Percentiles rank a stretch among this genome's conserved stretches.
These are phyloP conservation scores for Bombylius major DNA, from an alignment of 2,888 invertebrate genomes.

Conservation along the genomic window DNA sequence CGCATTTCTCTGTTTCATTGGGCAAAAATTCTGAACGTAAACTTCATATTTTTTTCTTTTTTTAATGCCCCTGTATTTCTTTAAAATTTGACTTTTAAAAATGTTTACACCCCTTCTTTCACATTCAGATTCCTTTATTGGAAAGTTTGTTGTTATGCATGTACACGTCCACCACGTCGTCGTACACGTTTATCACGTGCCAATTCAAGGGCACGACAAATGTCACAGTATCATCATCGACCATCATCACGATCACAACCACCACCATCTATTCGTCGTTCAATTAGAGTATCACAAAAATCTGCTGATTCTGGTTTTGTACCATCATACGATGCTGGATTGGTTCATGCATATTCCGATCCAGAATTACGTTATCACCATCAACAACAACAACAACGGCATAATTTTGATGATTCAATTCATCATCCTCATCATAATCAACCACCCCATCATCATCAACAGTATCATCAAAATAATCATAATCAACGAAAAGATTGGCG, in stretches of 20 bases:
- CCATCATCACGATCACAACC: slow-evolving; percentile 35
- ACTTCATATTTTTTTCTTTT: too few species aligned
- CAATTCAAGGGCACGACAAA: slow-evolving; percentile 22
- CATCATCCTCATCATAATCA: too few species aligned
- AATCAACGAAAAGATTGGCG: slow-evolving; percentile 9
- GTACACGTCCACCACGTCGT: slow-evolving; percentile 63
- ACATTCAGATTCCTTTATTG: slow-evolving; percentile 69
- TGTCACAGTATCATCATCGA: slow-evolving; percentile 23
- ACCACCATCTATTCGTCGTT: slow-evolving; percentile 40
- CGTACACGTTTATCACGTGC: slow-evolving; percentile 20
- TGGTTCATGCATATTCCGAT: slow-evolving; percentile 57
- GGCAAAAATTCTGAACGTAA: too few species aligned
- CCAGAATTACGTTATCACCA: slow-evolving; percentile 46
- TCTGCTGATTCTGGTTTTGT: slow-evolving; percentile 52
- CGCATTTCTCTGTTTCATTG: too few species aligned
- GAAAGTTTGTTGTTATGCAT: slow-evolving; percentile 83
- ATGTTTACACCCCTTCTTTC: too few species aligned
- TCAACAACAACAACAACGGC: background rate
- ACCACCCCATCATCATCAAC: slow-evolving; percentile 6
- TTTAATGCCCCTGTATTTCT: too few species aligned
- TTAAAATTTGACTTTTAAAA: too few species aligned
- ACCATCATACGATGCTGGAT: slow-evolving; percentile 37
- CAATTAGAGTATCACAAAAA: slow-evolving; percentile 45
- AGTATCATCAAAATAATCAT: slow-evolving; percentile 1
- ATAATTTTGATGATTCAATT: too few species aligned